Conservation (phyloP, 2,888 invertebrate genomes). For the Odontomyia ornata region DNA sequence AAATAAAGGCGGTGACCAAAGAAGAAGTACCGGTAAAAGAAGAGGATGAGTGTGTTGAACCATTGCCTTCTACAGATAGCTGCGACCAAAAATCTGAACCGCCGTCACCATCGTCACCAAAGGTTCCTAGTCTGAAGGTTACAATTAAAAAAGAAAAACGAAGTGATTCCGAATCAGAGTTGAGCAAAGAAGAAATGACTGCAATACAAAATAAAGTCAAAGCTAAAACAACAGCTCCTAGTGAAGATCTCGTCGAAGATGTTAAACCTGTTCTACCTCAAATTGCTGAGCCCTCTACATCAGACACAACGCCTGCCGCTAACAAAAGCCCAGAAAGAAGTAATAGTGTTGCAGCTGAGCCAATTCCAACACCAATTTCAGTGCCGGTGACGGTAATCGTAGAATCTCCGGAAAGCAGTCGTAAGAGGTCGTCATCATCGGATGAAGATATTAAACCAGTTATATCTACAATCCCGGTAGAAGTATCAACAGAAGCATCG, state of each 20-base stretch:
- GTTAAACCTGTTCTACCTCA: slow-evolving; percentile 30
- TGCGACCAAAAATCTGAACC: background rate
- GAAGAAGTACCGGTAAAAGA: background rate
- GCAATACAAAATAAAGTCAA: slow-evolving; percentile 51
- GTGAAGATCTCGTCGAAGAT: slow-evolving; percentile 11
- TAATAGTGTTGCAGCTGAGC: background rate
- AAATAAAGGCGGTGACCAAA: too few relatives aligned
- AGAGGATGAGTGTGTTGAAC: background rate
- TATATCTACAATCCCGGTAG: slow-evolving; percentile 10
- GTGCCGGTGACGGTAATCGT: slow-evolving; percentile 53
- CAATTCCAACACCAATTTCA: slow-evolving; percentile 29
- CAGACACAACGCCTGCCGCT: background rate
- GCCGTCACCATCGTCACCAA: slow-evolving; percentile 20
- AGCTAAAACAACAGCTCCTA: slow-evolving; percentile 39
- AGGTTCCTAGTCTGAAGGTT: slow-evolving; percentile 48
- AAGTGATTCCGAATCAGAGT: slow-evolving; percentile 47
- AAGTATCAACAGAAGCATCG: slow-evolving; percentile 19
- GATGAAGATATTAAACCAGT: slow-evolving; percentile 42
- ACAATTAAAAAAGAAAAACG: slow-evolving; percentile 48
- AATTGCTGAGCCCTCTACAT: background rate
- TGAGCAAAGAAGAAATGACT: slow-evolving; percentile 51
- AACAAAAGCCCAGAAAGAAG: background rate
- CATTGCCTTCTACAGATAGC: background rate
- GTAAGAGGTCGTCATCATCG: background rate
- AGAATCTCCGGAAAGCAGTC: slow-evolving; percentile 38